Evolutionary conservation across 2,113 vertebrate genomes (phyloP).

Genomic region (Ibidorhyncha struthersii): DNA sequence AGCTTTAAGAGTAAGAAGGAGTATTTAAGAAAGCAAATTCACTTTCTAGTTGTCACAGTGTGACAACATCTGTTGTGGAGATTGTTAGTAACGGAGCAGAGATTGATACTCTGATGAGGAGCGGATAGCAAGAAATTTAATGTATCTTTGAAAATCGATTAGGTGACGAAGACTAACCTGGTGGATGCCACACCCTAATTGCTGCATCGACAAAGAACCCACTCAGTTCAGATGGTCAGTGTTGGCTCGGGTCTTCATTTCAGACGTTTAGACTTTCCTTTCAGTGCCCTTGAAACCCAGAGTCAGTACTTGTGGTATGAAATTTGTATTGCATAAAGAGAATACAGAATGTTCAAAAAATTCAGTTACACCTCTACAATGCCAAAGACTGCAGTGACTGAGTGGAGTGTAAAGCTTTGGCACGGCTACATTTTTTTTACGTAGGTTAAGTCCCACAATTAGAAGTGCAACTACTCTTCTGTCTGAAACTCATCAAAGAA

Average conservation of each 20-base stretch:
- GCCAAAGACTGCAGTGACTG: not conserved
- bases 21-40: not conserved
- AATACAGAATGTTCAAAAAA: not conserved
- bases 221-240: not conserved
- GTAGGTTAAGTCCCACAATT: not conserved
- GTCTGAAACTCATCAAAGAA: not conserved
- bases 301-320: not conserved
- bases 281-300: not conserved
- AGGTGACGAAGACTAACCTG: not conserved
- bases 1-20: not conserved
- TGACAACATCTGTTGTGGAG: not conserved
- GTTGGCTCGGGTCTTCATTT: not conserved
- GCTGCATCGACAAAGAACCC: not conserved
- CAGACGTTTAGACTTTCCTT: not conserved
- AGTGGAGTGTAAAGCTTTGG: not conserved
- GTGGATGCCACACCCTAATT: not conserved
- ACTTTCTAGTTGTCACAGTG: not conserved
- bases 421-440: not conserved
- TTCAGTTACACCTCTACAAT: not conserved
- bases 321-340: not conserved
- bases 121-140: not conserved
- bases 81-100: not conserved
- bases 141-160: rapidly evolving
- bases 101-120: not conserved
- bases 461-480: not conserved